These are phyloP conservation scores for Chrysolophus pictus DNA, from an alignment of 2,797 vertebrate species.

Conservation along the genomic window DNA sequence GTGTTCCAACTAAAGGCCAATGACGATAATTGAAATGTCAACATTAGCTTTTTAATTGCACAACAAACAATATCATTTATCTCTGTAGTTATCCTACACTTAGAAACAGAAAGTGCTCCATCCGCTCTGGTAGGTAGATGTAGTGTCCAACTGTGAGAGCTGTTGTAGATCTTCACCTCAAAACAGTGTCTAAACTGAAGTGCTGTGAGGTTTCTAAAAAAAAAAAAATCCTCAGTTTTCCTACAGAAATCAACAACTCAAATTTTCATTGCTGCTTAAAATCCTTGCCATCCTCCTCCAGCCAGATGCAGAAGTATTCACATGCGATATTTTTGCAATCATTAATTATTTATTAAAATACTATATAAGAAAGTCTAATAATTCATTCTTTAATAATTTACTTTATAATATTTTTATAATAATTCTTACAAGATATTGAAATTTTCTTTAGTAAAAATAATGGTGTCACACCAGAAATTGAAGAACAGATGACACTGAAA, in stretches of 20 bases:
- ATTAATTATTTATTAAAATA: constrained; percentile 19
- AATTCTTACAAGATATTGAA: background rate
- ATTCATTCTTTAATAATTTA: constrained; percentile 37
- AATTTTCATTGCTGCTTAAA: background rate
- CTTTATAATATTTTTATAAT: background rate
- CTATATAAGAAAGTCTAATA: constrained; percentile 17
- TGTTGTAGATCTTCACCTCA: background rate
- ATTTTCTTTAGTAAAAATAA: background rate
- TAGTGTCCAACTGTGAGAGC: background rate
- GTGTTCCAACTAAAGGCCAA: background rate
- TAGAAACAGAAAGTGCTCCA: background rate
- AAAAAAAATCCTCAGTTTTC: background rate
- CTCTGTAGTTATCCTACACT: background rate
- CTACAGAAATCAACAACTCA: background rate
- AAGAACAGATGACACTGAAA: background rate
- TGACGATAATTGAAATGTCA: constrained; percentile 23
- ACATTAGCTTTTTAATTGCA: constrained; percentile 41
- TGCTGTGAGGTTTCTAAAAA: background rate
- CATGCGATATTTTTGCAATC: constrained; percentile 10
- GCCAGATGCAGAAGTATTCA: background rate
- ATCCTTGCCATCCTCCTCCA: background rate
- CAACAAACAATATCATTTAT: background rate
- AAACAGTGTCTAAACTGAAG: background rate
- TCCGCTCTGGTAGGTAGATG: background rate
- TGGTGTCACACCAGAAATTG: background rate